Percentiles rank a stretch among this genome's conserved stretches.
Evolutionary conservation across 2,888 invertebrate genomes (phyloP).

Genomic region (Eumacrocentrus americanus): DNA sequence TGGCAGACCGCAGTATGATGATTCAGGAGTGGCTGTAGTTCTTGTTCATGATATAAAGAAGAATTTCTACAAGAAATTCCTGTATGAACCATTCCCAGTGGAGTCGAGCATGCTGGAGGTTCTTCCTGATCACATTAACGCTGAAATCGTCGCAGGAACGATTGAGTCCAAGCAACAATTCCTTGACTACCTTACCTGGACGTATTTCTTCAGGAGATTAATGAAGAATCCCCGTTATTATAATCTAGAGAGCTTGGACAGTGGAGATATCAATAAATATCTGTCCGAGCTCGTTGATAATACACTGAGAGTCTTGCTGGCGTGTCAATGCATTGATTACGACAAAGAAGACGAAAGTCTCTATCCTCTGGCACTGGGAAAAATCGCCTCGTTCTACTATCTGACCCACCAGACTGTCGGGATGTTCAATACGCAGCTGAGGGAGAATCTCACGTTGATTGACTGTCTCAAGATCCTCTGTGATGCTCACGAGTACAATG

Average conservation of each 20-base stretch:
- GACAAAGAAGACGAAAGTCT: conserved; percentile 64
- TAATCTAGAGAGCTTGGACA: conserved; percentile 75
- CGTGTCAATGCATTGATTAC: conserved; percentile 80
- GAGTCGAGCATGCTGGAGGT: conserved; percentile 93
- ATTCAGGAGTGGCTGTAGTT: conserved; percentile 86
- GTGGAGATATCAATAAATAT: conserved; percentile 73
- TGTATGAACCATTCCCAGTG: conserved; percentile 99
- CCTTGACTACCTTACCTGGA: conserved; percentile 97
- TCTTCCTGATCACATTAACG: conserved; percentile 95
- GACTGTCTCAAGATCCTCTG: conserved; percentile 80
- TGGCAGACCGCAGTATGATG: conserved; percentile 96
- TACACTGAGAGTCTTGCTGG: conserved; percentile 73
- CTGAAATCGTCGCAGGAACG: conserved; percentile 95
- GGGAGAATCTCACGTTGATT: conserved; percentile 70
- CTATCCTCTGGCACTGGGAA: conserved; percentile 72
- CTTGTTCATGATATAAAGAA: conserved; percentile 96
- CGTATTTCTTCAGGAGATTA: conserved; percentile 93
- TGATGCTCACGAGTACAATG: conserved; percentile 87
- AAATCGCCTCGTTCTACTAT: conserved; percentile 97
- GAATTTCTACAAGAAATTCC: conserved; percentile 97
- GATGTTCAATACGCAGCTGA: conserved; percentile 76
- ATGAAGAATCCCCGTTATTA: conserved; percentile 93
- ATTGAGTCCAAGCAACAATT: conserved; percentile 91
- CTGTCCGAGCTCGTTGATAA: conserved; percentile 83
- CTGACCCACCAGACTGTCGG: conserved; percentile 89